These are phyloP conservation scores for Sarcophaga peregrina DNA, from an alignment of 1,140 invertebrate species.

Conservation along the genomic window DNA sequence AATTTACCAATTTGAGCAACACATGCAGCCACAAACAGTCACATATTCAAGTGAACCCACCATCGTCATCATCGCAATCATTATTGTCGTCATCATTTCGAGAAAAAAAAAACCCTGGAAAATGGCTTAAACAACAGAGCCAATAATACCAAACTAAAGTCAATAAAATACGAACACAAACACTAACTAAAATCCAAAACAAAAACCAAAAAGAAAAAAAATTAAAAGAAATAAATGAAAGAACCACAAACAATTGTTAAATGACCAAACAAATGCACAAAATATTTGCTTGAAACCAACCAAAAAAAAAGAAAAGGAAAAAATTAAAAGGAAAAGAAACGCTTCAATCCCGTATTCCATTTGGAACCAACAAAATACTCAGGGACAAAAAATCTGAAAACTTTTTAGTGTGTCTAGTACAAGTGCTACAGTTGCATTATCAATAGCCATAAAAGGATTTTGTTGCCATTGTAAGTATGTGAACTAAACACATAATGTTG, in stretches of 20 bases:
- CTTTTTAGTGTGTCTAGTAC: conserved; percentile 7
- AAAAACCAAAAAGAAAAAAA: neutral
- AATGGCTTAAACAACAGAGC: neutral
- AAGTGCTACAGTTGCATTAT: conserved; percentile 38
- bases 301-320: too few species aligned
- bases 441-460: conserved; percentile 39
- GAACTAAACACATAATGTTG: conserved; percentile 18
- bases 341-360: too few species aligned
- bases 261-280: neutral
- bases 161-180: neutral
- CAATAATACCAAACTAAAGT: neutral
- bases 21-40: conserved; percentile 28
- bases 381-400: neutral
- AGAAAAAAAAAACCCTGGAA: neutral
- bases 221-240: neutral
- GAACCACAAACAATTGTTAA: neutral
- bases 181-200: neutral
- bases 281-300: too few species aligned
- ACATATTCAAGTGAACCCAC: neutral
- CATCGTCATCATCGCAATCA: neutral
- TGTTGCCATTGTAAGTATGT: conserved; percentile 12
- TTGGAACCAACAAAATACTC: neutral
- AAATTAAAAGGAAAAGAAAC: too few species aligned
- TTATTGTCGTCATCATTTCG: neutral
- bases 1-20: conserved; percentile 41